Base-by-base conservation (phyloP, 2,113 vertebrate genomes). In the Laterallus jamaicensis region DNA sequence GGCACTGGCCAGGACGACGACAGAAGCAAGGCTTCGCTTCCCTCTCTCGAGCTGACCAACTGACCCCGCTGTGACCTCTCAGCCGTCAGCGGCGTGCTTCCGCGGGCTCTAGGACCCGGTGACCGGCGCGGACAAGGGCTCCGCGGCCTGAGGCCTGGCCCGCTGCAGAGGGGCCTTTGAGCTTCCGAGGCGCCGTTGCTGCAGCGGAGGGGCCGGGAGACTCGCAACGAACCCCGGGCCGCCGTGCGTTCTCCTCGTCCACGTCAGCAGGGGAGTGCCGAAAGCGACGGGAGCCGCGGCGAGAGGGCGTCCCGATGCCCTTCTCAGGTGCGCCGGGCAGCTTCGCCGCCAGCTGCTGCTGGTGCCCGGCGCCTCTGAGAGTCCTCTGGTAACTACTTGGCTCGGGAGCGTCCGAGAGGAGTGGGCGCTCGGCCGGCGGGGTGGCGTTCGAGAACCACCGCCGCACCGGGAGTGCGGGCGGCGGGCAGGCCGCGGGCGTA, bases 381-480 rank as follows among this genome's bases (percentile, higher is more conserved):
- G 75, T 22, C 28, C 75, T 93, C 91, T 93, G 91, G 91, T 93
- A 93, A 93, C 68, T 93, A 89, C 68, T 15, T 11, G 67, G 49
- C 56, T 84, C 35, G 86, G 74, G 35, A 42, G 60, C 54, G 60
- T 28, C 54, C 40, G 74, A 73, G 66, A 78, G 54, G 17, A 29
- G 80, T 44, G 73, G 55, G 73, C 39, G 40, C 54, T 67, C 25
- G 31, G 54, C 44, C 60, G 75, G 75, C 32, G 29, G 56, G 21
- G 39, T 21, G 63, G 54, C 15, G n/a, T 40, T 49, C 7, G 50
- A 35, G n/a, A 70, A 12, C 29, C 35, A 9, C 15, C 19, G 44
- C 47, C n/a, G 39, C 40, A 21, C 24, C 25, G 80, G 68, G 12
- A 35, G 47, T 29, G 82, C 44, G 89, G 75, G 59, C 44, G 59